Evolutionary conservation across 2,113 vertebrate species (phyloP), one percentile per base, ranked within the genome.

Genomic region (Donacobius atricapilla): DNA sequence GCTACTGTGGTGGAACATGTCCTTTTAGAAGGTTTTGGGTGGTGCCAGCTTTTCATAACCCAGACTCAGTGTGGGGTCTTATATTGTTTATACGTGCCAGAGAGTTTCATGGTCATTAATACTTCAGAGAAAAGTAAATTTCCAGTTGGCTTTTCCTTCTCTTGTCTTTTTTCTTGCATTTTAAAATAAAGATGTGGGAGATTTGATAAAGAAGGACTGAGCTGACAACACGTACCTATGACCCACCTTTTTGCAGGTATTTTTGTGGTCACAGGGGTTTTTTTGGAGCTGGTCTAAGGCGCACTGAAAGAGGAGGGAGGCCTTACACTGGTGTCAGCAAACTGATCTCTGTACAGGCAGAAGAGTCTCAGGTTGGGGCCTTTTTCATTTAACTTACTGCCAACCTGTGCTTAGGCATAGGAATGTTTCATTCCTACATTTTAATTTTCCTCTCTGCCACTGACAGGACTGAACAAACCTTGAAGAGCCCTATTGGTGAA

Each of bases 201-300:
- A 7, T 7, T 40, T 78, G 9, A 5, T 33, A 23, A 84, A 44
- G 39, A 44, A 48, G 15, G 21, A 2, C 15, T 4, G 27, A 42
- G 3, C 15, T 82, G 22, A 23, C 5, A 13, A 3, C 13, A 1
- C 0, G 10, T 27, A 9, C 5, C 24, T 60, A 2, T 4, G 2
- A 13, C 56, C 51, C 16, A 23, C 42, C 8, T 64, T 39, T 39
- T 87, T 70, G 5, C 30, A 76, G 61, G 31, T 45, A 6, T 6
- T 54, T 66, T 20, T 31, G 3, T 9, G 28, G 24, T 33, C 12
- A 2, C 7, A 14, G 22, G 11, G 0, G 0, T 27, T 25, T 83
- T 83, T 71, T 42, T 60, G 35, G 57, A 37, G 17, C 10, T 42
- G 30, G 5, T 18, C 17, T 77, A 21, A 68, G 53, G 44, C 47